Evolutionary conservation across 2,797 vertebrate genomes (phyloP), one percentile per base, ranked within the genome.

Genomic region (Pempheris klunzingeri): DNA sequence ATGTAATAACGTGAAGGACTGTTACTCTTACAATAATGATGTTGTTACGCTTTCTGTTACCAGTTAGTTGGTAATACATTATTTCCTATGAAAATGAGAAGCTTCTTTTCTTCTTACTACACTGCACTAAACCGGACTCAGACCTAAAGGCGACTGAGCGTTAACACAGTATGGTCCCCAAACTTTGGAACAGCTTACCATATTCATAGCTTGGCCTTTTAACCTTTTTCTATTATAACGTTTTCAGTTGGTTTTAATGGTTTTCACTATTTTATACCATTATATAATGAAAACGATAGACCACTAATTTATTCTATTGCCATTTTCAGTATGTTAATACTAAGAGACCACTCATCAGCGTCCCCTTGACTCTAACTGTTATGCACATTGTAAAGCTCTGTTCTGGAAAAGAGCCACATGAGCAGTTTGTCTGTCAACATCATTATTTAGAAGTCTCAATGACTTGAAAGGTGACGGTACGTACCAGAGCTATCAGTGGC

Each of bases 401-500:
- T 22, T 67, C 9, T 55, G 9, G 20, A 11, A 30, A 46, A 44
- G 28, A 64, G n/a, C n/a, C n/a, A n/a, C n/a, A n/a, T n/a, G n/a
- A n/a, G n/a, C n/a, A n/a, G n/a, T n/a, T n/a, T n/a, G n/a, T n/a
- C n/a, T n/a, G n/a, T n/a, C n/a, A n/a, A n/a, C n/a, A n/a, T 28
- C 15, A 24, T 13, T 20, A 28, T 28, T 26, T 2, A 8, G 8
- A 20, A 20, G 15, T 4, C 11, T 32, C 3, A 12, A 11, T 3
- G 28, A 36, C 64, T 28, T 54, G 2, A 60, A n/a, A 38, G 17
- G 6, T 59, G 4, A 13, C 2, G 10, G 17, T 38, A 69, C 92
- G 67, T 89, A 97, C 97, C 96, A 0, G 53, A 88, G 17, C 83
- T 81, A 87, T 97, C 96, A 1, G 81, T 88, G 64, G 94, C 87